Conservation (phyloP, 2,888 invertebrate species). For the Asteroscopus sphinx region DNA sequence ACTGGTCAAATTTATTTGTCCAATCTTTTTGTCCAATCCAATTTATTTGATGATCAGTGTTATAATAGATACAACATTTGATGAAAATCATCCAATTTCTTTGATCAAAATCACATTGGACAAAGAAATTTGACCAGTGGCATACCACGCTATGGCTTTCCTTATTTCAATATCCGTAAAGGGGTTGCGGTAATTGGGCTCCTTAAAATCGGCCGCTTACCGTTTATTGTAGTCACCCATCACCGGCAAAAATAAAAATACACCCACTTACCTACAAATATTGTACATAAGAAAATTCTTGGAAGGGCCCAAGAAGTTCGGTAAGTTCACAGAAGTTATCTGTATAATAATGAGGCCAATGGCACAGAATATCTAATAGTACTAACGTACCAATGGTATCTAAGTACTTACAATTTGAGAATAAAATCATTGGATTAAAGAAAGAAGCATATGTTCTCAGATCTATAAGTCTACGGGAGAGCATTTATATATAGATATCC, state of each 20-base stretch:
- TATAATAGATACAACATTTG: too few relatives aligned
- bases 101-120: too few relatives aligned
- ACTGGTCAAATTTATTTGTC: too few relatives aligned
- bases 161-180: slow-evolving; percentile 50
- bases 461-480: slow-evolving; percentile 42
- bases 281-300: slow-evolving; percentile 19
- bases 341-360: neutral
- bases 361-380: too few relatives aligned
- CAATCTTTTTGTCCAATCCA: too few relatives aligned
- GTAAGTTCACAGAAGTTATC: slow-evolving; percentile 2
- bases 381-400: neutral
- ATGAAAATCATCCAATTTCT: too few relatives aligned
- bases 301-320: slow-evolving; percentile 1
- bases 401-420: slow-evolving; percentile 5
- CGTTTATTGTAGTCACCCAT: slow-evolving; percentile 46
- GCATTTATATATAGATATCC: slow-evolving; percentile 51
- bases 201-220: slow-evolving; percentile 35
- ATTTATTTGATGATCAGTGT: too few relatives aligned
- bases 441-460: slow-evolving; percentile 44
- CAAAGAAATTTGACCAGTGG: too few relatives aligned
- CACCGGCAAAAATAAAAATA: slow-evolving; percentile 42
- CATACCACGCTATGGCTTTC: slow-evolving; percentile 42
- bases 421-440: slow-evolving; percentile 40
- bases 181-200: slow-evolving; percentile 51
- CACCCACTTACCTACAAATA: slow-evolving; percentile 40